A percentile compares a stretch with the other conserved stretches of the same genome.
phyloP scores from a whole-genome alignment of 2,113 vertebrate genomes.

The Oncorhynchus nerka region DNA sequence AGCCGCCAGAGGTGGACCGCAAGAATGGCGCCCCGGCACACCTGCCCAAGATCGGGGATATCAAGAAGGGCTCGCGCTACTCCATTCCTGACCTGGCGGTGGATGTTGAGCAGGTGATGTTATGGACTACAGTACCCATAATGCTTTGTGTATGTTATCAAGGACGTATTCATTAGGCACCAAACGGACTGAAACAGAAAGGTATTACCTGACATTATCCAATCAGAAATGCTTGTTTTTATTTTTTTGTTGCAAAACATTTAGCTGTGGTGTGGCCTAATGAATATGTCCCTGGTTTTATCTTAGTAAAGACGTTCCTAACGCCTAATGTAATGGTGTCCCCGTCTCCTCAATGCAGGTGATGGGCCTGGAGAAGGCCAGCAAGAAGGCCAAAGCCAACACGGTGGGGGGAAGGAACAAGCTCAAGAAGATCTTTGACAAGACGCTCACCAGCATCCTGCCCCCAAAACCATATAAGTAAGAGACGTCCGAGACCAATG shows the following conservation, averaged over 20 bases:
- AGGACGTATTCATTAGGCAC: too few species aligned
- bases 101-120: slow-evolving; percentile 95
- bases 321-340: too few species aligned
- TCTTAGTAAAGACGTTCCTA: too few species aligned
- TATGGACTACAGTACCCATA: too few species aligned
- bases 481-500: slow-evolving; percentile 38
- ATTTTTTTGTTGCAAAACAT: too few species aligned
- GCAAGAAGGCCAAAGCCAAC: slow-evolving; percentile 94
- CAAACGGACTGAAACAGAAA: too few species aligned
- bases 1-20: slow-evolving; percentile 80
- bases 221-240: too few species aligned
- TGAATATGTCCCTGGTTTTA: too few species aligned
- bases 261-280: too few species aligned
- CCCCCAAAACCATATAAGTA: slow-evolving; percentile 99
- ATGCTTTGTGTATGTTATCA: too few species aligned
- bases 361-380: slow-evolving; percentile 94
- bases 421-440: slow-evolving; percentile 97
- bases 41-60: slow-evolving; percentile 96
- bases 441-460: slow-evolving; percentile 97
- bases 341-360: slow-evolving; percentile 70
- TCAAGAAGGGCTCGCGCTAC: slow-evolving; percentile 95
- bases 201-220: too few species aligned
- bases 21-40: slow-evolving; percentile 91
- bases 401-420: slow-evolving; percentile 95
- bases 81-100: slow-evolving; percentile 97